Evolutionary conservation across 2,888 invertebrate genomes (phyloP), one percentile per base, ranked within the genome.

Genomic region (Andricus quercusramuli): DNA sequence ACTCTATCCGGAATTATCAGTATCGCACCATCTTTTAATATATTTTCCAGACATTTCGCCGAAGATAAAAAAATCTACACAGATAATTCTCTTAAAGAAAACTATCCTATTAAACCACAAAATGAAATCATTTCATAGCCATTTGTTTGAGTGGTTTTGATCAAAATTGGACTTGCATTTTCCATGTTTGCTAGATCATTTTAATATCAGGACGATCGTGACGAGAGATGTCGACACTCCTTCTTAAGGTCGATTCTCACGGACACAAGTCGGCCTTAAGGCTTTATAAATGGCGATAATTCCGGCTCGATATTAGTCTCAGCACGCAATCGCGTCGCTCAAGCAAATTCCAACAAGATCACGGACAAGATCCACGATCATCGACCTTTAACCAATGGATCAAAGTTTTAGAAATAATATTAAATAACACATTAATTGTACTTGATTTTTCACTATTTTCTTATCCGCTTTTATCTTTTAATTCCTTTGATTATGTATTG

Each of bases 281-380:
- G 62, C 65, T 83, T 78, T 59, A 70, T 79, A 80, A 79, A 77
- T 82, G 79, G 74, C 79, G 66, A 80, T 81, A 79, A 83, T 81
- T 78, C 83, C 83, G 78, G 67, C 79, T 25, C 11, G 82, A 82
- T 82, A 83, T 77, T 78, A 80, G 59, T 62, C 59, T 74, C 32
- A 51, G 51, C 70, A 74, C 74, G 64, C 68, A 82, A 79, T 64
- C 70, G 80, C 47, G 29, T 68, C 82, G 78, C 80, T 82, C 70
- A 80, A 79, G 78, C 80, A 85, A 83, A 83, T 82, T 82, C 85
- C 83, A 82, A 79, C 85, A 86, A 88, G 83, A 87, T 88, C 85
- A 88, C 79, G 83, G 83, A 78, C 85, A 56, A 51, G 47, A 70
- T 70, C 80, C 68, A 67, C 77, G 62, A 56, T 84, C 81, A 56